Evolutionary conservation across 2,113 vertebrate species (phyloP), one percentile per base, ranked within the genome.

Genomic region (Thamnaconus septentrionalis): DNA sequence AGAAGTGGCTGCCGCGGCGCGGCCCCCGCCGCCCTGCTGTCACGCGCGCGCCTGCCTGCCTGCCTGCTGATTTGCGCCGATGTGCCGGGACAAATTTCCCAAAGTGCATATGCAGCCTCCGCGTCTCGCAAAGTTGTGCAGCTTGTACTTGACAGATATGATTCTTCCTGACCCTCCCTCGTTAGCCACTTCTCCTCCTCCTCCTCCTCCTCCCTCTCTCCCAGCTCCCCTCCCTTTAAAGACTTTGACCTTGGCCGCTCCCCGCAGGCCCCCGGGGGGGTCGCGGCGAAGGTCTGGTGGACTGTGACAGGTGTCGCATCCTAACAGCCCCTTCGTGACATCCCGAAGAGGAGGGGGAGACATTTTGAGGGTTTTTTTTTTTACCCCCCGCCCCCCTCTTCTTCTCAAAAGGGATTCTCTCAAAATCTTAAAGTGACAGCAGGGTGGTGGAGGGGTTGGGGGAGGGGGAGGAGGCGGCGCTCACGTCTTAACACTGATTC

Each of bases 191-290:
- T 82, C 64, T 78, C 74, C 59, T 66, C 59, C 66, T 31, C 18
- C 18, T 31, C 18, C 18, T 31, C 18, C 18, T 31, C 18, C 18
- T 50, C n/a, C 11, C 48, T 50, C 64, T 53, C 66, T 57, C 59
- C 54, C 70, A 45, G 55, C 66, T 77, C 61, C 51, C 64, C 66
- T 67, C 60, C 69, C 70, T 78, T 69, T 81, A 71, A 80, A 84
- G 82, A 85, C 54, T 84, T 81, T 90, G 87, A 92, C 90, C 88
- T 89, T 90, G 86, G 71, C 82, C 8, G 41, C 64, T 69, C 82
- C 67, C 73, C 75, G 67, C 68, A 52, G 61, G 80, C 76, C 83
- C 71, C 41, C 8, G 79, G 81, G 86, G 85, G 49, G 75, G 78
- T 31, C 18, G 18, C 18, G 18, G 18, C 18, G 18, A 31, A 82